These are phyloP conservation scores for Gryon sp. DNA, from an alignment of 1,140 invertebrate genomes.

Conservation along the genomic window DNA sequence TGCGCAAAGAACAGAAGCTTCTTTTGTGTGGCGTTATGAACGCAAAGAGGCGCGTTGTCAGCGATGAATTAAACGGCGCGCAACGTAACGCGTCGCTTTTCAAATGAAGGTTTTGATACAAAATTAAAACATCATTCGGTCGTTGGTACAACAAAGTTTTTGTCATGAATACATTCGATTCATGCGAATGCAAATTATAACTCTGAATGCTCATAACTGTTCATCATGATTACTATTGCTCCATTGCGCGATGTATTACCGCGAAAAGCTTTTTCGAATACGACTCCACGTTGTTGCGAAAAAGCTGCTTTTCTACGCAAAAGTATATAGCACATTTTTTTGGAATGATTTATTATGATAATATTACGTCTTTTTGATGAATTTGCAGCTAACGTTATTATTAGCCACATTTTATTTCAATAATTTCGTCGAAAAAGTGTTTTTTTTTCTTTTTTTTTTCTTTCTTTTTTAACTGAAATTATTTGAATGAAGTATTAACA, in stretches of 20 bases:
- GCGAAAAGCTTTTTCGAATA: not conserved
- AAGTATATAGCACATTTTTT: too few species aligned
- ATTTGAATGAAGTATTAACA: too few species aligned
- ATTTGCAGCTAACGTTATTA: too few species aligned
- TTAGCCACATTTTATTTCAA: too few species aligned
- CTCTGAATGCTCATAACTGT: slow-evolving; percentile 39
- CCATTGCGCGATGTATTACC: slow-evolving; percentile 3
- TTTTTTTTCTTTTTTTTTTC: too few species aligned
- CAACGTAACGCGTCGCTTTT: slow-evolving; percentile 35
- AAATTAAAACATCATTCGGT: slow-evolving; percentile 54
- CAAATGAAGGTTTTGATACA: slow-evolving; percentile 40
- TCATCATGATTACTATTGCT: slow-evolving; percentile 32
- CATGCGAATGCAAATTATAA: slow-evolving; percentile 38
- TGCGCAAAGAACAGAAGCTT: slow-evolving; percentile 41
- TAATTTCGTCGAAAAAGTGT: too few species aligned
- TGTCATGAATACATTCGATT: slow-evolving; percentile 42
- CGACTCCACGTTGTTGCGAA: not conserved
- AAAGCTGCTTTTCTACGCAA: slow-evolving; percentile 1
- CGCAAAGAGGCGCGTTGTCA: slow-evolving; percentile 37
- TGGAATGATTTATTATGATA: too few species aligned
- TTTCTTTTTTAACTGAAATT: too few species aligned
- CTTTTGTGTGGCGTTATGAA: slow-evolving; percentile 44
- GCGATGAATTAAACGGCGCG: slow-evolving; percentile 46
- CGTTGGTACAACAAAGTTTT: slow-evolving; percentile 43
- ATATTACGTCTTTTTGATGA: too few species aligned